Evolutionary conservation across 2,113 vertebrate species (phyloP), one percentile per base, ranked within the genome.

Genomic region (Vidua macroura): DNA sequence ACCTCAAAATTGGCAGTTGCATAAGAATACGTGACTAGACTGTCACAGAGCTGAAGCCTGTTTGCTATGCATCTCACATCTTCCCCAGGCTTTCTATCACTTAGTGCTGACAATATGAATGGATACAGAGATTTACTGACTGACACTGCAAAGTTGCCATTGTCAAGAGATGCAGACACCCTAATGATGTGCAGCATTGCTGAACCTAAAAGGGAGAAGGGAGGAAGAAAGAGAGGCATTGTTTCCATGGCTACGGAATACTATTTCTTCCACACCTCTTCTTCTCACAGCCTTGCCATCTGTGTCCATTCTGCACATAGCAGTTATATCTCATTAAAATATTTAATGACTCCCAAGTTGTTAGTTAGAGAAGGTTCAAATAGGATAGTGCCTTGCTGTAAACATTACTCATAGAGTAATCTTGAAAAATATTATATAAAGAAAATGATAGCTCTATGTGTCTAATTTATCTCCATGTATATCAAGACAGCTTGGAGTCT

Each of bases 211-310:
- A 90, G 41, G 41, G 55, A 81, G 33, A 86, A 59, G 52, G 44
- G 59, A 86, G 30, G 48, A 39, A 64, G 62, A 68, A 63, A 66
- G 31, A 72, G 52, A 95, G 35, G 70, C 24, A 72, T 72, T 77
- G 94, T 97, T 97, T 95, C 96, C 91, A 97, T 94, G 91, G 84
- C 49, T 95, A 97, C 96, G 68, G 64, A 91, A 66, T 39, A 77
- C 73, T 86, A 72, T 52, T 92, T 77, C 81, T 94, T 89, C 49
- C 75, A 83, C 74, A 85, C 46, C 80, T 95, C 72, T 62, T 88
- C 52, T 91, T 91, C 87, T 23, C 74, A 62, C 7, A 44, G 43
- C 75, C 51, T 92, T 94, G 39, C 84, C 92, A 95, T 96, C 91
- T 92, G 79, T 51, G 75, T 93, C 95, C 83, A 74, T 87, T 89